Conservation (phyloP, 2,797 vertebrate species). For the Alca torda region DNA sequence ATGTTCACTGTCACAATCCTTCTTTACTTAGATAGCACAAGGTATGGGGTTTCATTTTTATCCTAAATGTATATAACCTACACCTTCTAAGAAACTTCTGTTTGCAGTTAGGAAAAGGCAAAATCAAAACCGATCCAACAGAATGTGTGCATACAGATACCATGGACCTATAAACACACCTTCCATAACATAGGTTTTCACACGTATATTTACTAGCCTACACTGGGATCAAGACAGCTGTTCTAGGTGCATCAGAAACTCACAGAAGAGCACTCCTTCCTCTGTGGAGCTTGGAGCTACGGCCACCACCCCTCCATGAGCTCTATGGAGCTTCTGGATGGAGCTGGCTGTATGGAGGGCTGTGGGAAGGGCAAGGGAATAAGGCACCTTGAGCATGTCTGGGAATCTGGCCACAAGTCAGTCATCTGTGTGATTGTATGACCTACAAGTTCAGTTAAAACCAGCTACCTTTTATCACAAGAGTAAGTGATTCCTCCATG, state of each 20-base stretch:
- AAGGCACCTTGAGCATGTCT: neutral
- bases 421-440: accelerated
- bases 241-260: neutral
- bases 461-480: neutral
- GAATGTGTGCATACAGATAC: neutral
- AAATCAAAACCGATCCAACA: neutral
- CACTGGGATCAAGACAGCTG: neutral
- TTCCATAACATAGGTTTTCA: neutral
- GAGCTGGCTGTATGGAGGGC: neutral
- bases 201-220: neutral
- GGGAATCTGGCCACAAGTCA: neutral
- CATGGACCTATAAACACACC: accelerated
- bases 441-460: neutral
- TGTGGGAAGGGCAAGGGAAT: neutral
- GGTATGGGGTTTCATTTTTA: neutral
- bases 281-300: neutral
- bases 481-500: neutral
- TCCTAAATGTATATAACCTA: neutral
- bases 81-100: neutral
- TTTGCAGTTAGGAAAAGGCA: neutral
- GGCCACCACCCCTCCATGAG: neutral
- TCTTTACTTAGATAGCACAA: neutral
- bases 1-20: neutral
- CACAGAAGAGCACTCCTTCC: neutral
- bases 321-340: neutral